Evolutionary conservation across 1,140 invertebrate genomes (phyloP).

Genomic region (Drosophila pruinosa): DNA sequence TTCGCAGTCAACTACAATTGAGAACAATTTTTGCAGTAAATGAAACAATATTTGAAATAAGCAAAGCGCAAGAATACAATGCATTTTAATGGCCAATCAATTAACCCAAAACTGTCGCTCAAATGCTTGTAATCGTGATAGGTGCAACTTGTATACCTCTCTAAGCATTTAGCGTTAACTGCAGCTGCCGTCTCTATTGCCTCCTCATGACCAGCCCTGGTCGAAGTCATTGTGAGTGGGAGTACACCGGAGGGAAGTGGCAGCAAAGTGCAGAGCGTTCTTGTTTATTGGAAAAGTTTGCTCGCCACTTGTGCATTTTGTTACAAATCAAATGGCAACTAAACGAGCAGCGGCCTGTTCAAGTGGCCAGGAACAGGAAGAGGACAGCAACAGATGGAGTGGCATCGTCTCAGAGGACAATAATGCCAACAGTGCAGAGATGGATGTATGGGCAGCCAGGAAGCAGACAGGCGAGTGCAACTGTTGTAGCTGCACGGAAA

Average conservation of each 20-base stretch:
- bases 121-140: constrained; percentile 26
- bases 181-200: too few species aligned
- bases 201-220: too few species aligned
- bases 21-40: too few species aligned
- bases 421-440: too few species aligned
- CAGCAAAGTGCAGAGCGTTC: not conserved
- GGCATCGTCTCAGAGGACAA: not conserved
- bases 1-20: too few species aligned
- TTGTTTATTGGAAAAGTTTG: constrained; percentile 58
- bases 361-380: constrained; percentile 1
- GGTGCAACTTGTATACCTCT: constrained; percentile 10
- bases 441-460: not conserved
- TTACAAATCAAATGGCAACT: constrained; percentile 52
- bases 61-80: too few species aligned
- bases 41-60: too few species aligned
- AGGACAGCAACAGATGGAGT: not conserved
- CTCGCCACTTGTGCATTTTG: constrained; percentile 38
- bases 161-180: constrained; percentile 7
- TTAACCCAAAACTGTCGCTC: constrained; percentile 26
- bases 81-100: too few species aligned
- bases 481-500: constrained; percentile 14
- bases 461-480: not conserved
- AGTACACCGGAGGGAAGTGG: not conserved
- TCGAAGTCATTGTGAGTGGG: too few species aligned
- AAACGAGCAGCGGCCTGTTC: constrained; percentile 25